Percentiles rank a stretch among this genome's conserved stretches.
These are phyloP conservation scores for Ditylenchus dipsaci DNA, from an alignment of 1,140 invertebrate species.

Conservation along the genomic window DNA sequence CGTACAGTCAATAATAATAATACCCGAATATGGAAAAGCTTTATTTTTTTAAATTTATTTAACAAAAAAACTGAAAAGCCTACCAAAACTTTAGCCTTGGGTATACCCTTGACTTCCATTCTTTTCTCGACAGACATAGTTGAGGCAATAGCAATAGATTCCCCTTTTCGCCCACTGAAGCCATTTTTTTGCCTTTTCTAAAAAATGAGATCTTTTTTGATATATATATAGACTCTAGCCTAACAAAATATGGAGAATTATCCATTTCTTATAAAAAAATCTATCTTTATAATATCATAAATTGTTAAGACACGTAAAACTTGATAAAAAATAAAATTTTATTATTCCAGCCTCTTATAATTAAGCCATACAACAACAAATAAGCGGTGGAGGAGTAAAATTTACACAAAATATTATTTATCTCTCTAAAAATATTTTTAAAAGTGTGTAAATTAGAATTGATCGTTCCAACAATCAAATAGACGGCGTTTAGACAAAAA, in stretches of 20 bases:
- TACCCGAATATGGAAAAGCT: too few relatives aligned
- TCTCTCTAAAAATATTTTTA: neutral
- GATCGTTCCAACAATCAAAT: neutral
- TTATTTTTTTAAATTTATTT: neutral
- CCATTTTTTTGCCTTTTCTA: too few relatives aligned
- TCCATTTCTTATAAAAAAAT: neutral
- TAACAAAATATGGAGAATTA: neutral
- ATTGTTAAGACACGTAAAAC: too few relatives aligned
- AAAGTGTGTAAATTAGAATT: neutral
- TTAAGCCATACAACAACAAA: neutral
- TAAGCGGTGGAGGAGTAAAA: neutral
- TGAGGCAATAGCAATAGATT: slow-evolving; percentile 4
- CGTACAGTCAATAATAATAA: too few relatives aligned
- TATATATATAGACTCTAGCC: neutral
- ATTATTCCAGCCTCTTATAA: neutral
- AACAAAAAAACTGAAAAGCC: slow-evolving; percentile 4
- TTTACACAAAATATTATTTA: neutral
- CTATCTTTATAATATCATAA: neutral
- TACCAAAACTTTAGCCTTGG: slow-evolving; percentile 39
- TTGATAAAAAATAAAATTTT: neutral
- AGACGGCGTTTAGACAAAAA: neutral
- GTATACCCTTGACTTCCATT: slow-evolving; percentile 32
- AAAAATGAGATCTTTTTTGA: too few relatives aligned
- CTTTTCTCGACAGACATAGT: slow-evolving; percentile 21
- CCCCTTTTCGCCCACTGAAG: neutral